Conservation (phyloP, 2,797 vertebrate species). For the Ctenosaura bakeri region DNA sequence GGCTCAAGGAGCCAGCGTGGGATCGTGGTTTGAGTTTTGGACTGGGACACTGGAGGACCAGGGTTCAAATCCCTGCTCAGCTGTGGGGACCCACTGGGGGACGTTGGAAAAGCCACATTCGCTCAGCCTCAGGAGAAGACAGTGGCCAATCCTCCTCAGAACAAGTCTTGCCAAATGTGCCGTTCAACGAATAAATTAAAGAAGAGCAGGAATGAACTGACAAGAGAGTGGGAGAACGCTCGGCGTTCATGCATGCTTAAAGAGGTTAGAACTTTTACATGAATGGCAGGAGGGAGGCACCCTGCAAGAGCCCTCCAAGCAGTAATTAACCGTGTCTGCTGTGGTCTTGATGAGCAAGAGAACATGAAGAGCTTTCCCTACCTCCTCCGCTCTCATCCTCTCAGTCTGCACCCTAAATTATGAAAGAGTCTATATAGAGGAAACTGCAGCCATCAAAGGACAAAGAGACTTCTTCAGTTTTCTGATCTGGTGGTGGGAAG, state of each 20-base stretch:
- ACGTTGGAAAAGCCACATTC: too few species aligned
- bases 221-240: neutral
- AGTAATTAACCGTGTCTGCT: slow-evolving; percentile 50
- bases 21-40: too few species aligned
- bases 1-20: too few species aligned
- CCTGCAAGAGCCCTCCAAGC: neutral
- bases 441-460: neutral
- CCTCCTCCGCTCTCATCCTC: slow-evolving; percentile 23
- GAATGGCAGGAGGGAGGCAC: neutral
- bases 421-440: slow-evolving; percentile 5
- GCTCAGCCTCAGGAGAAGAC: too few species aligned
- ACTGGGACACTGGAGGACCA: too few species aligned
- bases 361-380: neutral
- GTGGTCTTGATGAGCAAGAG: slow-evolving; percentile 59
- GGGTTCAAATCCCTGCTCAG: too few species aligned
- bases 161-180: neutral
- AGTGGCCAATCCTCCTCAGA: too few species aligned
- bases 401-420: neutral
- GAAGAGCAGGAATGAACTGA: neutral
- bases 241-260: slow-evolving; percentile 64
- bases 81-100: too few species aligned
- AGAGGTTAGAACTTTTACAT: slow-evolving; percentile 50
- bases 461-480: neutral
- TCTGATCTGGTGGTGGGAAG: neutral
- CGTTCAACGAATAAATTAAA: neutral